A percentile compares a stretch with the other conserved stretches of the same genome.
Conservation (phyloP, 2,113 vertebrate genomes). For the Tragulus kanchil region DNA sequence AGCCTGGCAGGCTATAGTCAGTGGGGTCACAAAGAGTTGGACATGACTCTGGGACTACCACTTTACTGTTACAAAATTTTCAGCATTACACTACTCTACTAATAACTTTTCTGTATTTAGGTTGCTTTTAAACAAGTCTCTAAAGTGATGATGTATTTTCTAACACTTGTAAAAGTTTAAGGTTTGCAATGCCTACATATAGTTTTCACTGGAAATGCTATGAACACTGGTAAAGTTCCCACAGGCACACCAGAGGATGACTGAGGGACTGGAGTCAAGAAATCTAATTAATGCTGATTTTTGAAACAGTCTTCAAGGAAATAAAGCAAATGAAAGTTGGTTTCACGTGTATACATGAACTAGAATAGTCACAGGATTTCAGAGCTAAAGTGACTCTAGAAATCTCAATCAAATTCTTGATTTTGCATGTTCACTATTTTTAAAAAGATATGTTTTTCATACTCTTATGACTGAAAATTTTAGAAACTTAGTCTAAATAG, state of each 20-base stretch:
- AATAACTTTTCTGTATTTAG: conserved; percentile 7
- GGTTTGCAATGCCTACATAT: neutral
- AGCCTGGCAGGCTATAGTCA: neutral
- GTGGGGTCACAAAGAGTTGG: neutral
- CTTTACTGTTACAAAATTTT: neutral
- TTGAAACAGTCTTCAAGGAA: neutral
- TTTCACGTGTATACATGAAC: neutral
- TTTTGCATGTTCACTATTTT: neutral
- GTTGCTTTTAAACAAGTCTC: conserved; percentile 19
- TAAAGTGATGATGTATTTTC: neutral
- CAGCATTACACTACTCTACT: neutral
- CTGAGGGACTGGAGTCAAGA: neutral
- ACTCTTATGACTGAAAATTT: neutral
- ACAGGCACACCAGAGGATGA: neutral
- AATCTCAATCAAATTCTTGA: neutral
- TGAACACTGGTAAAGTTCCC: neutral
- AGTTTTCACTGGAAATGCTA: neutral
- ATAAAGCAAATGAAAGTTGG: neutral
- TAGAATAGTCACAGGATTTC: neutral
- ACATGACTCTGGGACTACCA: neutral
- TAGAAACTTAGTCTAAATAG: neutral
- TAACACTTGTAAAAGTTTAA: neutral
- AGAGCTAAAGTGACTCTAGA: neutral
- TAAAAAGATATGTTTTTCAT: neutral
- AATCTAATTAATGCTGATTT: neutral